These are phyloP conservation scores for Osedax frankpressi DNA, from an alignment of 2,888 invertebrate species.

Conservation along the genomic window DNA sequence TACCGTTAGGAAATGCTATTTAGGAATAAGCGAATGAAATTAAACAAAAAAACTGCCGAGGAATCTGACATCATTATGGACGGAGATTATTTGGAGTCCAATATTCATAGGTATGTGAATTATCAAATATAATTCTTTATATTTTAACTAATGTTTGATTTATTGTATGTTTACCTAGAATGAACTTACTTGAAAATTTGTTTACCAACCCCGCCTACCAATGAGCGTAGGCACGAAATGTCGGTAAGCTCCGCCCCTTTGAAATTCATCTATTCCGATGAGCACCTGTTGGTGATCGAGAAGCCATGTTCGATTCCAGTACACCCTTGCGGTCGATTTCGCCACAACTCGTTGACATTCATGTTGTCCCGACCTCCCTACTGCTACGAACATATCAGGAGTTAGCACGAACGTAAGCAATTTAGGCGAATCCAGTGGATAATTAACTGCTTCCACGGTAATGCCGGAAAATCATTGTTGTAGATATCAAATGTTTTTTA, in stretches of 20 bases:
- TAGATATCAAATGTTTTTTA: too few relatives aligned
- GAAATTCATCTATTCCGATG: slow-evolving; percentile 91
- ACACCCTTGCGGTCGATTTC: slow-evolving; percentile 93
- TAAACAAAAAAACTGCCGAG: slow-evolving; percentile 37
- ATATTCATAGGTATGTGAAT: slow-evolving; percentile 62
- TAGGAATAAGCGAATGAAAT: slow-evolving; percentile 21
- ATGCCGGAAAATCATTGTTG: too few relatives aligned
- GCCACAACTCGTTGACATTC: slow-evolving; percentile 90
- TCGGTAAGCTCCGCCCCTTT: slow-evolving; percentile 82
- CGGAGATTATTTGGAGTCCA: slow-evolving; percentile 76
- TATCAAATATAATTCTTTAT: not conserved
- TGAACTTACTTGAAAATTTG: too few relatives aligned
- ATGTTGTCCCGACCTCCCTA: slow-evolving; percentile 92
- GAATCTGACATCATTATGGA: slow-evolving; percentile 80
- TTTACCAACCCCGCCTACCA: too few relatives aligned
- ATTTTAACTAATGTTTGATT: too few relatives aligned
- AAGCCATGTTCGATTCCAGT: slow-evolving; percentile 99
- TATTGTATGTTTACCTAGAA: too few relatives aligned
- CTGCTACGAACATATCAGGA: slow-evolving; percentile 57
- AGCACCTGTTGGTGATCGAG: slow-evolving; percentile 97
- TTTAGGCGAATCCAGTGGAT: too few relatives aligned
- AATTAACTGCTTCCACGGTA: too few relatives aligned
- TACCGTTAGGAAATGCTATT: not conserved
- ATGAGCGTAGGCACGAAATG: slow-evolving; percentile 97
- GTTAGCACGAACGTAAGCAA: slow-evolving; percentile 8